A percentile compares a stretch with the other conserved stretches of the same genome.
phyloP scores from a whole-genome alignment of 2,797 vertebrate genomes.

The Scolopax bukidnonensis region DNA sequence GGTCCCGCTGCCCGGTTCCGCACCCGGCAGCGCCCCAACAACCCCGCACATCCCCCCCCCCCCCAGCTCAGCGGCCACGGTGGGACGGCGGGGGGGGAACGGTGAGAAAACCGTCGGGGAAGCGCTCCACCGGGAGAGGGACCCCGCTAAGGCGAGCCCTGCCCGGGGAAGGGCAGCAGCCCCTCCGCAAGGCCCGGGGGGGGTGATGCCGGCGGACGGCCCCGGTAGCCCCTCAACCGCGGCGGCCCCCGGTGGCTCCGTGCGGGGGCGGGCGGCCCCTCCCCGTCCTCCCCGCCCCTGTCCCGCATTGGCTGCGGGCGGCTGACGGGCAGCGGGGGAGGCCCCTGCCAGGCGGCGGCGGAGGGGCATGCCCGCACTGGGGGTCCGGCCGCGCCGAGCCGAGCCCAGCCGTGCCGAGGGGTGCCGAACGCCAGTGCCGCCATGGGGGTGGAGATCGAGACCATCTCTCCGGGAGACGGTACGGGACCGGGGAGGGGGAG shows the following conservation, averaged over 20 bases:
- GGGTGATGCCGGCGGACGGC: background rate
- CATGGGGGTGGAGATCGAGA: constrained; percentile 97
- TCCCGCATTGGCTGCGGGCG: constrained; percentile 63
- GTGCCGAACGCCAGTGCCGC: background rate
- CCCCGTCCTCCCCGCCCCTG: constrained; percentile 34
- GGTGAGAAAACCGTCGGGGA: background rate
- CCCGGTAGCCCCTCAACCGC: fast-evolving
- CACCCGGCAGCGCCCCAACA: background rate
- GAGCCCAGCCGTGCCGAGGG: background rate
- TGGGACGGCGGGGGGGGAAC: background rate
- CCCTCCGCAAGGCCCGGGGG: background rate
- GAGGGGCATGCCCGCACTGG: background rate
- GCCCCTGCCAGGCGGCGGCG: background rate
- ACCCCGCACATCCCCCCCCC: background rate
- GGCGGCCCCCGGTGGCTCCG: background rate
- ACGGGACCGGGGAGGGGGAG: constrained; percentile 34
- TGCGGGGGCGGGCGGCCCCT: constrained; percentile 36
- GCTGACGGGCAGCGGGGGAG: constrained; percentile 39
- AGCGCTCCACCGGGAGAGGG: background rate
- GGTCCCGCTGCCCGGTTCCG: no score
- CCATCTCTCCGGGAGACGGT: constrained; percentile 96
- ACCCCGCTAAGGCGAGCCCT: background rate
- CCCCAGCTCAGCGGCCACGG: background rate
- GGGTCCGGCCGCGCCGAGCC: background rate
- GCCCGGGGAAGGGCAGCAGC: background rate